Conservation (phyloP, 2,113 vertebrate species). For the Perccottus glenii region DNA sequence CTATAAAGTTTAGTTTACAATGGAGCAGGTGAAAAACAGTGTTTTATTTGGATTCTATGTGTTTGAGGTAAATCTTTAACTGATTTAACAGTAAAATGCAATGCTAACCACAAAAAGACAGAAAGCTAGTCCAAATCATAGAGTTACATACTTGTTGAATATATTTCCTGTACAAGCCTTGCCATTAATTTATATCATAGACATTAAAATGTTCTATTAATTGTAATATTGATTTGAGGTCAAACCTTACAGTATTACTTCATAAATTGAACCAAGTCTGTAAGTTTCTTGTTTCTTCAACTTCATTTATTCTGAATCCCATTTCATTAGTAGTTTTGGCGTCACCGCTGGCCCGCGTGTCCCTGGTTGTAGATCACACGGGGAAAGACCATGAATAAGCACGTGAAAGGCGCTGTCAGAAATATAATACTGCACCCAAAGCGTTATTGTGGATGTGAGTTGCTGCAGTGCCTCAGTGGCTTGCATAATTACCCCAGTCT, state of each 20-base stretch:
- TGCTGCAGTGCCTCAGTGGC: conserved; percentile 65
- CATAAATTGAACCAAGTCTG: conserved; percentile 24
- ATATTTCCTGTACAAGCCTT: too few relatives aligned
- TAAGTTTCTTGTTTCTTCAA: conserved; percentile 35
- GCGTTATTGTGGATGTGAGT: conserved; percentile 64
- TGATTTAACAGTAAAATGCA: not conserved
- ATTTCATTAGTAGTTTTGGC: conserved; percentile 66
- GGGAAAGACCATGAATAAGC: conserved; percentile 61
- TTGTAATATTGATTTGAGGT: not conserved
- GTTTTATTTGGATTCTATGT: too few relatives aligned
- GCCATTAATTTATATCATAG: too few relatives aligned
- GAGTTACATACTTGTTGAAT: too few relatives aligned
- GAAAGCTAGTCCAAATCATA: too few relatives aligned
- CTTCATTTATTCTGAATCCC: conserved; percentile 56
- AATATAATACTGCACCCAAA: conserved; percentile 67
- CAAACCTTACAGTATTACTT: not conserved
- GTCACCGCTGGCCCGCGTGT: conserved; percentile 46
- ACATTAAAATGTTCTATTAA: conserved; percentile 5
- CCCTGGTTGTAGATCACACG: conserved; percentile 58
- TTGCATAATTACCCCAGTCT: conserved; percentile 64
- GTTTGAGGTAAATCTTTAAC: too few relatives aligned
- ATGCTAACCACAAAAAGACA: not conserved
- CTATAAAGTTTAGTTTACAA: too few relatives aligned
- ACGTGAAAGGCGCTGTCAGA: conserved; percentile 64
- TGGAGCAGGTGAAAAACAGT: too few relatives aligned